These are phyloP conservation scores for Troilus luridus DNA, from an alignment of 2,888 invertebrate species.

Conservation along the genomic window DNA sequence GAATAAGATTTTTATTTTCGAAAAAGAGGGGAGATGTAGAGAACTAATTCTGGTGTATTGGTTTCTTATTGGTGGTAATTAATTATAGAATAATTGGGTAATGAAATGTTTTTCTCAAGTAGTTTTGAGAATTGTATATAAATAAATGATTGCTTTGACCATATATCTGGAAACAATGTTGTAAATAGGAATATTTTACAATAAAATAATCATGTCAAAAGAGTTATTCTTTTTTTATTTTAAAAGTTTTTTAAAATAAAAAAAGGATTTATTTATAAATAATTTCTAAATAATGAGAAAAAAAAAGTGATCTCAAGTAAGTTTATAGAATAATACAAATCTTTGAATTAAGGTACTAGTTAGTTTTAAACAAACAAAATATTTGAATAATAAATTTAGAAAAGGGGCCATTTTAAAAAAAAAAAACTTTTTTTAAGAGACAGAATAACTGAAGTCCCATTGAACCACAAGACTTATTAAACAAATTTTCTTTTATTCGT, in stretches of 20 bases:
- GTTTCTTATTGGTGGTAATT: not conserved
- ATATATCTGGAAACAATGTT: not conserved
- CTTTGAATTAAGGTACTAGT: too few relatives aligned
- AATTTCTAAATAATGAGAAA: not conserved
- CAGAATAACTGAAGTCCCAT: too few relatives aligned
- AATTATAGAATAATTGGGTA: not conserved
- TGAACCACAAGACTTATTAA: too few relatives aligned
- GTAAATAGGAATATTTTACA: not conserved
- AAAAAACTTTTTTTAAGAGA: too few relatives aligned
- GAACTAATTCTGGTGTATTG: conserved; percentile 11
- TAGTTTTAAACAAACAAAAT: too few relatives aligned
- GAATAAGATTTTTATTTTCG: not conserved
- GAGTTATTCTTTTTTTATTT: not conserved
- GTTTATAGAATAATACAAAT: too few relatives aligned
- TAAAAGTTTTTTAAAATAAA: not conserved
- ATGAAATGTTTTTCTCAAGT: not conserved
- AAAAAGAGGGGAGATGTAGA: not conserved
- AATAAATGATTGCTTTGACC: not conserved
- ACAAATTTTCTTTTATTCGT: too few relatives aligned
- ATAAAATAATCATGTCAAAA: not conserved
- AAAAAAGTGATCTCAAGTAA: too few relatives aligned
- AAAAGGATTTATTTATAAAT: not conserved
- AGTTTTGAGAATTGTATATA: not conserved
- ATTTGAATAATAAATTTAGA: too few relatives aligned
- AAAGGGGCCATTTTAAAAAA: too few relatives aligned